These are phyloP conservation scores for Agrotis ipsilon DNA, from an alignment of 2,888 invertebrate genomes.

Conservation along the genomic window DNA sequence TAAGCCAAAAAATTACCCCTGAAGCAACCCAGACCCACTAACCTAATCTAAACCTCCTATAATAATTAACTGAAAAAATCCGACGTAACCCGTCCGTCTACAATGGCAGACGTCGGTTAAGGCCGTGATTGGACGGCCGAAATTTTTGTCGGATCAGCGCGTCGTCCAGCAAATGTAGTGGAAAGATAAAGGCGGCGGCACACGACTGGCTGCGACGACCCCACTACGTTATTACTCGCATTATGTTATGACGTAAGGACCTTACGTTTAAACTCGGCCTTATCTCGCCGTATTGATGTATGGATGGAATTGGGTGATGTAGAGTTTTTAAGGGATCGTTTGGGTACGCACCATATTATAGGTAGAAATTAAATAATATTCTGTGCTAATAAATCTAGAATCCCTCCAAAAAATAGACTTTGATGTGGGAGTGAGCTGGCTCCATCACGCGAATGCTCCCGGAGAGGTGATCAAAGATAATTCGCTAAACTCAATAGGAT, in stretches of 20 bases:
- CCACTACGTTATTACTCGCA: constrained; percentile 60
- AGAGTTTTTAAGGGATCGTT: constrained; percentile 37
- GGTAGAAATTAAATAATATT: constrained; percentile 31
- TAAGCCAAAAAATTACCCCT: constrained; percentile 17
- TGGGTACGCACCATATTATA: constrained; percentile 15
- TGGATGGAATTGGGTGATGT: constrained; percentile 46
- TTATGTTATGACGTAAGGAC: constrained; percentile 60
- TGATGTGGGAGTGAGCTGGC: neutral
- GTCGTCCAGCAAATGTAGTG: constrained; percentile 66
- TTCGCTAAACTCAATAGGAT: neutral
- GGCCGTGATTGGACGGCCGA: constrained; percentile 62
- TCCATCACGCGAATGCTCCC: neutral
- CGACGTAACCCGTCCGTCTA: constrained; percentile 51
- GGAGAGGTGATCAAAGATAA: neutral
- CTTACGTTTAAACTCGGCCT: constrained; percentile 61
- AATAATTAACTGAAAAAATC: constrained; percentile 62
- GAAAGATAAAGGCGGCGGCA: constrained; percentile 69
- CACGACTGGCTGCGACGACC: constrained; percentile 64
- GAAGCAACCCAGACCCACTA: constrained; percentile 9
- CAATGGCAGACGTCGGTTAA: constrained; percentile 62
- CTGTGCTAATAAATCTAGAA: neutral
- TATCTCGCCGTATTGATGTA: constrained; percentile 63
- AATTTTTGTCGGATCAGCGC: constrained; percentile 71
- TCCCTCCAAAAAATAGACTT: neutral
- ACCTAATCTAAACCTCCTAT: constrained; percentile 46